Evolutionary conservation across 2,113 vertebrate species (phyloP).

Genomic region (Cettia cetti): DNA sequence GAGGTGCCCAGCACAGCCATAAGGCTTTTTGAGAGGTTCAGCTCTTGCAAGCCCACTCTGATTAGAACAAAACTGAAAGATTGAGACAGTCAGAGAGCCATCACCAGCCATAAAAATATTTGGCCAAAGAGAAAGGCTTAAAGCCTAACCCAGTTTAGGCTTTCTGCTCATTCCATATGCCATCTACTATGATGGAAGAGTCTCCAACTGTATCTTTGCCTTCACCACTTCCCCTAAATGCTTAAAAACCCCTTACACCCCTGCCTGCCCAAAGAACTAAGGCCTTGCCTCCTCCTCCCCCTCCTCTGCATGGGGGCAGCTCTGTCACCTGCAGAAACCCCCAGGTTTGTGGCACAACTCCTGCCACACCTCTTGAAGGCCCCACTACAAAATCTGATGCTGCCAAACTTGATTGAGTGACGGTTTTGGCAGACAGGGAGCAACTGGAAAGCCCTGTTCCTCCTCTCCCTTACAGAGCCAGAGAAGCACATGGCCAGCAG

Average conservation of each 20-base stretch:
- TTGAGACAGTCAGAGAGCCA: not conserved
- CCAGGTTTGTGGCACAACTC: not conserved
- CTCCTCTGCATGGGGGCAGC: not conserved
- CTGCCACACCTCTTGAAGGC: accelerated
- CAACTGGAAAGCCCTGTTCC: not conserved
- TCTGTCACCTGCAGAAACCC: not conserved
- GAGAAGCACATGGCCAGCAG: not conserved
- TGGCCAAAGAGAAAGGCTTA: not conserved
- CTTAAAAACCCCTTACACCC: not conserved
- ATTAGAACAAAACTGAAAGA: not conserved
- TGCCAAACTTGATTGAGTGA: not conserved
- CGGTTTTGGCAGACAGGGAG: not conserved
- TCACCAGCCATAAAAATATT: not conserved
- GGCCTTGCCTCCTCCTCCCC: not conserved
- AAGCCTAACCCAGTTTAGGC: not conserved
- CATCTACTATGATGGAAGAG: not conserved
- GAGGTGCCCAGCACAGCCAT: not conserved
- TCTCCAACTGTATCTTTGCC: not conserved
- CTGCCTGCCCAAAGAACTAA: not conserved
- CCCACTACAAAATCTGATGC: not conserved
- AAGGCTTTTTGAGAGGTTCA: not conserved
- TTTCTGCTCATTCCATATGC: not conserved
- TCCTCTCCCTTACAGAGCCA: not conserved
- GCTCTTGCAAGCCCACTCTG: not conserved
- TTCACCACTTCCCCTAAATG: not conserved